Percentiles rank a stretch among this genome's conserved stretches.
These are phyloP conservation scores for Chloroclysta siterata DNA, from an alignment of 2,888 invertebrate species.

Conservation along the genomic window DNA sequence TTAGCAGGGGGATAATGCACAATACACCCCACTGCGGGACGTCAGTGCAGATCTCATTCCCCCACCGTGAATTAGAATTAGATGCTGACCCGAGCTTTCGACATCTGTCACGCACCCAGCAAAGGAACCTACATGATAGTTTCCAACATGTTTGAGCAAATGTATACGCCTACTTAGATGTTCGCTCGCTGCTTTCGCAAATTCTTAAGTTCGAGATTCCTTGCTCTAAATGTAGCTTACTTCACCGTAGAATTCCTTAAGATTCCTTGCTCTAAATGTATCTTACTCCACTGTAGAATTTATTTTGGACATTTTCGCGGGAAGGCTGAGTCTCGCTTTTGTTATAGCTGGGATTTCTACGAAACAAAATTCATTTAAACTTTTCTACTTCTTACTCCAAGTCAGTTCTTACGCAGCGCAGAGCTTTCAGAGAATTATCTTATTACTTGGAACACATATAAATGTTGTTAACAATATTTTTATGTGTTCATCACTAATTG, in stretches of 20 bases:
- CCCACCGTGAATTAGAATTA: too few species aligned
- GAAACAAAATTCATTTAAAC: background rate
- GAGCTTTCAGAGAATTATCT: too few species aligned
- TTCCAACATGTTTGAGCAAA: conserved; percentile 2
- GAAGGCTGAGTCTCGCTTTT: background rate
- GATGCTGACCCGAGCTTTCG: conserved; percentile 17
- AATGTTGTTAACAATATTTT: too few species aligned
- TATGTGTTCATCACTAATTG: background rate
- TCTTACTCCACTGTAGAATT: background rate
- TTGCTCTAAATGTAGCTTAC: too few species aligned
- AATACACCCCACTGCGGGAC: too few species aligned
- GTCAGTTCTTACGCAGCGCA: too few species aligned
- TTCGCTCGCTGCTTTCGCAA: background rate
- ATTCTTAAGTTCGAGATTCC: too few species aligned
- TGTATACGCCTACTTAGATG: background rate
- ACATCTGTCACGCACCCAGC: conserved; percentile 16
- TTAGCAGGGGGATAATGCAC: too few species aligned
- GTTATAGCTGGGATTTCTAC: background rate
- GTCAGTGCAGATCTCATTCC: too few species aligned
- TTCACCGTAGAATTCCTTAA: too few species aligned
- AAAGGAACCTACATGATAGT: conserved; percentile 7
- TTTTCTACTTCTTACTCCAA: too few species aligned
- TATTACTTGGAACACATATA: too few species aligned
- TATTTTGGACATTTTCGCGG: background rate
- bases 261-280: background rate